These are phyloP conservation scores for Lasiurus cinereus DNA, from an alignment of 2,113 vertebrate species.

Conservation along the genomic window DNA sequence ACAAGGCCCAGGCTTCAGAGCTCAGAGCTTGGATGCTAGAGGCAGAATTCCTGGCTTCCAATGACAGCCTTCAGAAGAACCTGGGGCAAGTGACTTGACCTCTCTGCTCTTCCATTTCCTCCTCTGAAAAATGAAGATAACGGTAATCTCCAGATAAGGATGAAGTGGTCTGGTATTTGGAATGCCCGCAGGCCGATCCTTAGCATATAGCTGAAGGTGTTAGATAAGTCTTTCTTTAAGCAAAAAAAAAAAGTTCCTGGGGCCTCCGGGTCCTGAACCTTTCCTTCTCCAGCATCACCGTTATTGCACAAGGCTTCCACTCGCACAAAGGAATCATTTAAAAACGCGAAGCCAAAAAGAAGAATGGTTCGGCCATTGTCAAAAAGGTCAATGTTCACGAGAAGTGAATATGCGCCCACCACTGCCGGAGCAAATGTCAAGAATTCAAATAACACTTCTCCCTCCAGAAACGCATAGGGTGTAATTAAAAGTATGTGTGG, in stretches of 20 bases:
- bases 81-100: not conserved
- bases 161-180: not conserved
- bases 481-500: not conserved
- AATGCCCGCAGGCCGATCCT: not conserved
- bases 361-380: not conserved
- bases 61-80: not conserved
- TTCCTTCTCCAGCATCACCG: not conserved
- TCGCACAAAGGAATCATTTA: not conserved
- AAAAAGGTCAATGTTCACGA: slow-evolving; percentile 60
- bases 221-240: slow-evolving; percentile 26
- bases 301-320: not conserved
- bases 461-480: slow-evolving; percentile 53
- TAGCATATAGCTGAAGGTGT: not conserved
- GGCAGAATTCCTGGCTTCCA: not conserved
- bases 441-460: slow-evolving; percentile 59
- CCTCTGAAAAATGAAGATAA: slow-evolving; percentile 33
- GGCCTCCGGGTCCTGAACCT: not conserved
- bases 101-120: not conserved
- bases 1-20: not conserved
- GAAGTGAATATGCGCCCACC: slow-evolving; percentile 58
- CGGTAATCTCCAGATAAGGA: not conserved
- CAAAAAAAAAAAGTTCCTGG: slow-evolving; percentile 10
- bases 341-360: slow-evolving; percentile 58
- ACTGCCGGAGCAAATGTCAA: slow-evolving; percentile 29
- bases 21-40: not conserved